Evolutionary conservation across 30 jellyfish, hydroid and myxozoan genomes (phyloP).

Genomic region (Morbakka virulenta): DNA sequence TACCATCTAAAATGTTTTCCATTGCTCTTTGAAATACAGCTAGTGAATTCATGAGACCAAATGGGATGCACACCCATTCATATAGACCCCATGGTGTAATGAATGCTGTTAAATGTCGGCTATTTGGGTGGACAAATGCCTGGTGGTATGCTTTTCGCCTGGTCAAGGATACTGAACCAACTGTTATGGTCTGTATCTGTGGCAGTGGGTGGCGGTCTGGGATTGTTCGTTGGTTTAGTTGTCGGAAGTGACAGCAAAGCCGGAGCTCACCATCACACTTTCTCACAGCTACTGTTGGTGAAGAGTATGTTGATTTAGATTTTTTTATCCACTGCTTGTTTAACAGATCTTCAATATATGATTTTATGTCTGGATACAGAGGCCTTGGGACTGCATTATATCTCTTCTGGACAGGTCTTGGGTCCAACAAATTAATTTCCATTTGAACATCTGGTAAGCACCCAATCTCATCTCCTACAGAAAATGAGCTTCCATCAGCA

Average conservation of each 20-base stretch:
- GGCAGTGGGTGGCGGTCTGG: constrained; percentile 64
- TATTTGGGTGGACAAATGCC: constrained; percentile 36
- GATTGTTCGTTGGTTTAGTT: constrained; percentile 15
- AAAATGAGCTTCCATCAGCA: too few species aligned
- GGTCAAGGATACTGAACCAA: constrained; percentile 5
- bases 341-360: constrained; percentile 13
- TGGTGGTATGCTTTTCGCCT: constrained; percentile 40
- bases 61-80: constrained; percentile 52
- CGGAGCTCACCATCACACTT: constrained; percentile 25
- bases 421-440: neutral
- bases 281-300: constrained; percentile 25
- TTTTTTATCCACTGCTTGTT: constrained; percentile 11
- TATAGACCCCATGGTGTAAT: constrained; percentile 64
- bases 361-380: constrained; percentile 29
- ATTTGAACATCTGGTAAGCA: constrained; percentile 15
- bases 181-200: constrained; percentile 17
- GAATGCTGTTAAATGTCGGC: constrained; percentile 17
- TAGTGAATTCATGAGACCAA: constrained; percentile 47
- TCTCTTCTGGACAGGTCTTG: constrained; percentile 24
- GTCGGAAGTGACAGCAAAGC: constrained; percentile 23
- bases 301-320: constrained; percentile 8
- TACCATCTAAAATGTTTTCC: constrained; percentile 2
- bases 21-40: constrained; percentile 37
- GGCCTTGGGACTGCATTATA: constrained; percentile 33
- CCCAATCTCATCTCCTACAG: constrained; percentile 18